Base-by-base conservation (phyloP, 2,888 invertebrate species). In the Adela reaumurella region DNA sequence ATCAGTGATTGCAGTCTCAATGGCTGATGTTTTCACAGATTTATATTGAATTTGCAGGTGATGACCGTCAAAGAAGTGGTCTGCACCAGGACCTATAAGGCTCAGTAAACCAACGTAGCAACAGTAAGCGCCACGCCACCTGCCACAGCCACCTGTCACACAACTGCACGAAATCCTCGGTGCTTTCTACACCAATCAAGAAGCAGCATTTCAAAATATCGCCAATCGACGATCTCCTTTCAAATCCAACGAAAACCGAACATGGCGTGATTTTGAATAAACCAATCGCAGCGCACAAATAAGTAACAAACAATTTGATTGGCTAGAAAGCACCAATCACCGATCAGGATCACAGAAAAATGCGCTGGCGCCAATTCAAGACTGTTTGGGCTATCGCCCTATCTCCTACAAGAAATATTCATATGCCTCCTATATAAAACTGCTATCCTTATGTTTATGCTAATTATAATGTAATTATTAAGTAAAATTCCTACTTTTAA, bases 61-160 rank as follows among this genome's bases (percentile, higher is more conserved):
- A 85, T 89, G 81, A 87, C 85, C 46, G 85, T 86, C 17, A 89
- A 88, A 59, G 83, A 86, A 59, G 81, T 91, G 45, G 85, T 85
- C 53, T 87, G 87, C 74, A 88, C 88, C 61, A 77, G 91, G 62
- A 69, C 85, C 55, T 91, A 91, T 83, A 88, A 89, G 64, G 74
- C 78, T 56, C 81, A 83, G 62, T 83, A 84, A 78, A 45, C 51
- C 43, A 35, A 35, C 14, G 11, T n/a, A n/a, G n/a, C n/a, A 43
- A 43, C 18, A 43, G 19, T 11, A 8, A 43, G 19, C 43, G 43
- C 43, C 6, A n/a, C n/a, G n/a, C n/a, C n/a, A n/a, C n/a, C n/a
- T n/a, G n/a, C n/a, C n/a, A 6, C 5, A 42, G 43, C 43, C 18
- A 43, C 17, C 11, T 16, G 5, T 24, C n/a, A n/a, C n/a, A n/a